Percentiles rank a stretch among this genome's conserved stretches.
phyloP scores from a whole-genome alignment of 1,140 invertebrate species.

The Mercenaria mercenaria region DNA sequence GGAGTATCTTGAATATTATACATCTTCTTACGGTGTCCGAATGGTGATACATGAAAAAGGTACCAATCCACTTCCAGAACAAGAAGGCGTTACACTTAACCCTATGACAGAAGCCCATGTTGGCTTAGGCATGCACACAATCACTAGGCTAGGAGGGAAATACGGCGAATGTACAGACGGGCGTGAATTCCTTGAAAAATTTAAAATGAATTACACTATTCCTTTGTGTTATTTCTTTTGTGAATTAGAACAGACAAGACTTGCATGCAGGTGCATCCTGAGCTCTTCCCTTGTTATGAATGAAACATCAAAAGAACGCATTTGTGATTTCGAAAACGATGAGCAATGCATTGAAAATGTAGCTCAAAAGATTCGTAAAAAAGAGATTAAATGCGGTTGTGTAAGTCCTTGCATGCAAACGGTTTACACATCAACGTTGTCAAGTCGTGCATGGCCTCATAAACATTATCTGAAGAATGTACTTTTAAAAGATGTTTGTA shows the following conservation, averaged over 20 bases:
- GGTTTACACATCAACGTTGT: not conserved
- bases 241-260: not conserved
- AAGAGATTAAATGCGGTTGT: not conserved
- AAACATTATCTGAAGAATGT: not conserved
- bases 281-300: not conserved
- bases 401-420: not conserved
- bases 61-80: not conserved
- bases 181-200: not conserved
- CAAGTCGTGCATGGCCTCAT: slow-evolving; percentile 19
- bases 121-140: not conserved
- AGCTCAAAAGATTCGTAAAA: not conserved
- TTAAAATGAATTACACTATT: not conserved
- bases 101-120: not conserved
- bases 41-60: slow-evolving; percentile 32
- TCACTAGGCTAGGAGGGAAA: not conserved
- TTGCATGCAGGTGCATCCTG: not conserved
- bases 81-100: not conserved
- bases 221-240: not conserved
- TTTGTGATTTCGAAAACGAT: not conserved
- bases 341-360: not conserved
- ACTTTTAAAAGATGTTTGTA: not conserved
- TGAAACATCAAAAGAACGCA: not conserved
- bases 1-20: not conserved
- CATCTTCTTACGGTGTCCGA: not conserved
- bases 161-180: slow-evolving; percentile 1